phyloP scores from a whole-genome alignment of 2,888 invertebrate species.

The Phragmatobia fuliginosa region DNA sequence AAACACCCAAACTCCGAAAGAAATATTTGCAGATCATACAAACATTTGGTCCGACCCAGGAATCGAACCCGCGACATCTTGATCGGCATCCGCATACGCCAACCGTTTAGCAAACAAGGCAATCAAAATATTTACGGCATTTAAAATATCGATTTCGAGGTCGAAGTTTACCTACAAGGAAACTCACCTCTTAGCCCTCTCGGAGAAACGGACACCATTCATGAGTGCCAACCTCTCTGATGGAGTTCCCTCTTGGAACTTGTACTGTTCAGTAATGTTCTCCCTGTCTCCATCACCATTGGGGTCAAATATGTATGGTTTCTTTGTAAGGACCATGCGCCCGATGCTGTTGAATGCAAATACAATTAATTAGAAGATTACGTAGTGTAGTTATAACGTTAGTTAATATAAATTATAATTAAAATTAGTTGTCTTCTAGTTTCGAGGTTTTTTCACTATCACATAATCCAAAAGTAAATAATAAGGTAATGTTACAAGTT shows the following conservation, averaged over 20 bases:
- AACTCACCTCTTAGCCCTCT: conserved; percentile 87
- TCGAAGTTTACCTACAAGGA: no score
- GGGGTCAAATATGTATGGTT: conserved; percentile 90
- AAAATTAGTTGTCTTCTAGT: background rate
- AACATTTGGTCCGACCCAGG: no score
- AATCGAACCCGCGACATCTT: no score
- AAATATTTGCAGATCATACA: no score
- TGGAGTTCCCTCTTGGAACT: conserved; percentile 90
- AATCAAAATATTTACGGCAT: no score
- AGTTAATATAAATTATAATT: no score
- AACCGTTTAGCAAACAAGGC: no score
- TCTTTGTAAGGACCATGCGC: conserved; percentile 91
- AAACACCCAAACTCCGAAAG: no score
- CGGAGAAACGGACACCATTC: conserved; percentile 90
- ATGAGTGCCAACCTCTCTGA: conserved; percentile 91
- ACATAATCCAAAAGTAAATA: background rate
- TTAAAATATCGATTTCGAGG: no score
- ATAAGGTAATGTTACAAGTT: background rate
- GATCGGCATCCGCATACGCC: no score
- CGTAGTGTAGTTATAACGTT: background rate
- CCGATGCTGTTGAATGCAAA: conserved; percentile 87
- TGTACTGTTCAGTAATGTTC: conserved; percentile 90
- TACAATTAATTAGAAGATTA: background rate
- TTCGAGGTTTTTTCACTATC: background rate
- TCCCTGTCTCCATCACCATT: conserved; percentile 90